phyloP scores from a whole-genome alignment of 2,113 vertebrate genomes.

The Guaruba guarouba region DNA sequence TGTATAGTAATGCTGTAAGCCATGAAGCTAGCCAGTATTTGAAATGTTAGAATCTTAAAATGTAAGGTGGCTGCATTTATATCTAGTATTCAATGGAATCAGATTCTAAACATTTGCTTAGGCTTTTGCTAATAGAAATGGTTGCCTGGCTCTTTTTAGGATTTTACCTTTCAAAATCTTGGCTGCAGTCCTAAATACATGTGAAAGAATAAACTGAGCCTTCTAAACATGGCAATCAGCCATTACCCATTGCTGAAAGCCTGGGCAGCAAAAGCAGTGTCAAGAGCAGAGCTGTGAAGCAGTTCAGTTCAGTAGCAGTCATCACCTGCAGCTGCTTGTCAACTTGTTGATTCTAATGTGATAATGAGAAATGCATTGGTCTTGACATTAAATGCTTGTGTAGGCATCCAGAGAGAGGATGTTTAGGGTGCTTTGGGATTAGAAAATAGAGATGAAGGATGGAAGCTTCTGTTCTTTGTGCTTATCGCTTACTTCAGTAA shows the following conservation, averaged over 20 bases:
- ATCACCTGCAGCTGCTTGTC: slow-evolving; percentile 36
- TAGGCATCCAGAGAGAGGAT: background rate
- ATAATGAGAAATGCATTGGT: background rate
- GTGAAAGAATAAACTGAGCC: background rate
- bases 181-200: background rate
- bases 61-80: background rate
- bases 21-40: background rate
- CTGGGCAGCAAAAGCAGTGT: background rate
- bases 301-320: slow-evolving; percentile 8
- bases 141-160: background rate
- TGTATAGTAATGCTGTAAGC: background rate
- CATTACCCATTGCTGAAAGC: background rate
- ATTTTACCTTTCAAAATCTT: background rate
- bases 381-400: background rate
- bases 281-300: background rate
- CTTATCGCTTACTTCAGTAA: background rate
- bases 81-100: background rate
- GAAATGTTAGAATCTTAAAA: background rate
- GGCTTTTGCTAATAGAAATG: background rate
- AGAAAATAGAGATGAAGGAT: background rate
- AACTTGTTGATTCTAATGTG: slow-evolving; percentile 6
- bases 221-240: background rate
- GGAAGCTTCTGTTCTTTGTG: background rate
- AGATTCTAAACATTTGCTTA: background rate
- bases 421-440: background rate